phyloP scores from a whole-genome alignment of 2,113 vertebrate genomes.

The Ptyas mucosa region DNA sequence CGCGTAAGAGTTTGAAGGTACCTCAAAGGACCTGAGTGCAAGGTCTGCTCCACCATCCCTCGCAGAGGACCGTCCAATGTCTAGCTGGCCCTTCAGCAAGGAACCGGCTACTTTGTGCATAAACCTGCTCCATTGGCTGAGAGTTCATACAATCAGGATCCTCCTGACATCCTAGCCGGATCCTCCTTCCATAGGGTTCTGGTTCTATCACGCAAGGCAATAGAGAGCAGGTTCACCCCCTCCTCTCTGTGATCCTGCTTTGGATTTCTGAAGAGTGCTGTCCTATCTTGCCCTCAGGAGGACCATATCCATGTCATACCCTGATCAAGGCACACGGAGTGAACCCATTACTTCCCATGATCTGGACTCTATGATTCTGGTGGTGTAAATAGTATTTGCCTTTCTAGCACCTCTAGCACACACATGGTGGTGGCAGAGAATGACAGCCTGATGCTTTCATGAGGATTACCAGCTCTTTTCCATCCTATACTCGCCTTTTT shows the following conservation, averaged over 20 bases:
- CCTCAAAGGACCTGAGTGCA: not conserved
- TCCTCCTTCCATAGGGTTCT: not conserved
- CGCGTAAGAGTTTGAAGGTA: not conserved
- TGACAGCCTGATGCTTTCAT: not conserved
- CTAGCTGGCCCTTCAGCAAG: not conserved
- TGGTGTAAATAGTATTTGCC: not conserved
- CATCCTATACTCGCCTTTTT: not conserved
- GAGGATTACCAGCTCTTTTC: not conserved
- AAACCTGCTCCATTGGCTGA: not conserved
- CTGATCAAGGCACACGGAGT: not conserved
- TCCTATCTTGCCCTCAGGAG: not conserved
- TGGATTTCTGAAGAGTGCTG: not conserved
- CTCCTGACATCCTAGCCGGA: not conserved
- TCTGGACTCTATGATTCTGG: not conserved
- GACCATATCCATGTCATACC: not conserved
- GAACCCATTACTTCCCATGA: not conserved
- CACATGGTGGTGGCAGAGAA: not conserved
- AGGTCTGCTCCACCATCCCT: not conserved
- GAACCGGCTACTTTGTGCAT: not conserved
- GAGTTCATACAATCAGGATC: not conserved
- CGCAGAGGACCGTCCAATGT: not conserved
- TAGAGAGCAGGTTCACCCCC: not conserved
- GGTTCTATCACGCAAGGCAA: not conserved
- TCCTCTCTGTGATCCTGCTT: not conserved
- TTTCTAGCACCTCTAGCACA: not conserved